Evolutionary conservation across 2,888 invertebrate species (phyloP).

Genomic region (Plemyria rubiginata): DNA sequence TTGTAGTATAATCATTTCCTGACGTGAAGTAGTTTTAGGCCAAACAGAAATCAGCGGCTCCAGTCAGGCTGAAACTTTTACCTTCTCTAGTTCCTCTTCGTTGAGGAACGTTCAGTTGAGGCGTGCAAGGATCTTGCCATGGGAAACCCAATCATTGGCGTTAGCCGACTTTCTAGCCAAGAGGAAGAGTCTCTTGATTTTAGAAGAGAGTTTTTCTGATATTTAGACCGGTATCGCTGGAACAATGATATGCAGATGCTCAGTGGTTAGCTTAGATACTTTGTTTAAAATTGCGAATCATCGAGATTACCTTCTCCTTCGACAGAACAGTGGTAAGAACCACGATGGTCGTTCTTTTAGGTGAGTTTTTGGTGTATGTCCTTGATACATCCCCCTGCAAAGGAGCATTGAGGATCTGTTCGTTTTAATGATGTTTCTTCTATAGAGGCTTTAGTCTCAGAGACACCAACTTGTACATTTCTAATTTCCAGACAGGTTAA

Average conservation of each 20-base stretch:
- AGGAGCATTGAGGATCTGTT: background rate
- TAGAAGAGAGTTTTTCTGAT: background rate
- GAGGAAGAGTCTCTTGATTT: slow-evolving; percentile 7
- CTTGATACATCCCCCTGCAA: no score
- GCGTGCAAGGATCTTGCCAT: background rate
- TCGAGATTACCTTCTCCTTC: background rate
- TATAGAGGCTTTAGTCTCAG: background rate
- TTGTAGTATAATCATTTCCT: no score
- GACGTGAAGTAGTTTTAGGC: no score
- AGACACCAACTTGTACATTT: background rate
- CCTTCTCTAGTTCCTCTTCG: no score
- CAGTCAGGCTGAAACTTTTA: no score
- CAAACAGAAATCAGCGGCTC: no score
- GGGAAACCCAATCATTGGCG: background rate
- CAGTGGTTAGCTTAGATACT: background rate
- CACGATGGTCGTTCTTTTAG: background rate
- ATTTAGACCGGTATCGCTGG: background rate
- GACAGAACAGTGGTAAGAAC: background rate
- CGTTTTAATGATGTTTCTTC: background rate
- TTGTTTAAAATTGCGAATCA: background rate
- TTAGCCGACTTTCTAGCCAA: background rate
- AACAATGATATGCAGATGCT: background rate
- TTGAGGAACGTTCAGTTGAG: no score
- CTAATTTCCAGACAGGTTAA: slow-evolving; percentile 2
- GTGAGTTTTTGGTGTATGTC: no score